These are phyloP conservation scores for Zelleria hepariella DNA, from an alignment of 2,888 invertebrate genomes.

Conservation along the genomic window DNA sequence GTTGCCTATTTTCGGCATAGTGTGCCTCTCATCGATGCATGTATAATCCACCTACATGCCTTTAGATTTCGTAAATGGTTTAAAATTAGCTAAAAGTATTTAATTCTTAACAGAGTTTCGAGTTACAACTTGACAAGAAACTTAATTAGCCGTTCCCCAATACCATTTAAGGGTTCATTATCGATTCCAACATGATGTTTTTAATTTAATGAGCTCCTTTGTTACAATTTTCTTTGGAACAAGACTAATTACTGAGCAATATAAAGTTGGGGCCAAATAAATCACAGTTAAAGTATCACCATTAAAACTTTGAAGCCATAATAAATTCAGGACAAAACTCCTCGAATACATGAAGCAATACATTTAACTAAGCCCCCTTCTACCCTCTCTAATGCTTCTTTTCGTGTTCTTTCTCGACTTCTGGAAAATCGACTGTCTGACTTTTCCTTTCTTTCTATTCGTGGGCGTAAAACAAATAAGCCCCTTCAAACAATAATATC, in stretches of 20 bases:
- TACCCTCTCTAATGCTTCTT: constrained; percentile 1
- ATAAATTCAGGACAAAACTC: constrained; percentile 7
- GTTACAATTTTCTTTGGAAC: background rate
- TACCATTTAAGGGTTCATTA: background rate
- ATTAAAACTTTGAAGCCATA: constrained; percentile 17
- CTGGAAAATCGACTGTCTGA: background rate
- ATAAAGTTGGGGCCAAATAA: constrained; percentile 1
- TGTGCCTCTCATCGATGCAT: too few relatives aligned
- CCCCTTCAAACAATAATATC: too few relatives aligned
- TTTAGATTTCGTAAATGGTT: too few relatives aligned
- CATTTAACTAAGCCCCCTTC: background rate
- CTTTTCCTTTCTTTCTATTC: background rate
- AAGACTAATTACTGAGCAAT: constrained; percentile 1
- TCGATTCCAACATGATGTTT: background rate
- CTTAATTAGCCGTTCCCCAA: background rate
- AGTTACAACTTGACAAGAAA: background rate
- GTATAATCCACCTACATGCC: too few relatives aligned
- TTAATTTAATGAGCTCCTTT: background rate
- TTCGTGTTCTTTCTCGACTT: background rate
- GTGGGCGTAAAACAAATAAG: too few relatives aligned
- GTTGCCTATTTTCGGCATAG: too few relatives aligned
- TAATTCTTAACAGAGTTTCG: background rate
- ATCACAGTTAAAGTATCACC: constrained; percentile 7
- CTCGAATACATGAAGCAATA: constrained; percentile 6
- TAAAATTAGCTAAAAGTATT: too few relatives aligned